Conservation (phyloP, 2,797 vertebrate genomes). For the Dendrocincla tyrannina region DNA sequence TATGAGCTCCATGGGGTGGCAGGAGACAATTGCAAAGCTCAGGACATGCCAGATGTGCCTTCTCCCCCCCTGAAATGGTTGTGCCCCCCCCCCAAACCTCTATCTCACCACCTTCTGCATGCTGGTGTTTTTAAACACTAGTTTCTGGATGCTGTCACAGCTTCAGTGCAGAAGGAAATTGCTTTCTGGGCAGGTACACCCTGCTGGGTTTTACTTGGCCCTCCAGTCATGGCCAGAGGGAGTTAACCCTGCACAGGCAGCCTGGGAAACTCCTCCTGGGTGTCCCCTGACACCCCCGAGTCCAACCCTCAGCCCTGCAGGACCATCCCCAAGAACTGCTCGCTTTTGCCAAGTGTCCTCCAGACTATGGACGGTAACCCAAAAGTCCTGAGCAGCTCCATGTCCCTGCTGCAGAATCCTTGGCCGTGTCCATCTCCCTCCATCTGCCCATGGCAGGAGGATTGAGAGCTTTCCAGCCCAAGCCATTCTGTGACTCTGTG, state of each 20-base stretch:
- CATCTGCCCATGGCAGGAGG: neutral
- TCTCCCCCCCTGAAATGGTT: neutral
- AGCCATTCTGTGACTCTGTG: neutral
- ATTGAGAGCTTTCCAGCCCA: neutral
- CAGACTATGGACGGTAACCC: neutral
- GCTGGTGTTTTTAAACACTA: neutral
- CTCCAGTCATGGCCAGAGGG: neutral
- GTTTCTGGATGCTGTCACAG: neutral
- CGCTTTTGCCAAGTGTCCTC: neutral
- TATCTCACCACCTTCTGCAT: neutral
- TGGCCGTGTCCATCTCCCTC: neutral
- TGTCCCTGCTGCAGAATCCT: neutral
- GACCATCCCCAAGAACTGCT: neutral
- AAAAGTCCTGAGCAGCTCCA: neutral
- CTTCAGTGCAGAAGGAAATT: neutral
- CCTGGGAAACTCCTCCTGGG: neutral
- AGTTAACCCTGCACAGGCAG: neutral
- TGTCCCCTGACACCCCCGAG: accelerated
- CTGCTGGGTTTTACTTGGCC: neutral
- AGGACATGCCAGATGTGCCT: neutral
- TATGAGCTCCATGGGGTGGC: neutral
- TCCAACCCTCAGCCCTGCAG: neutral
- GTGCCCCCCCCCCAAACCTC: neutral
- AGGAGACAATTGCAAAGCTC: neutral
- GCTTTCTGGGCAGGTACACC: neutral